Evolutionary conservation across 2,113 vertebrate genomes (phyloP).

Genomic region (Coptodon bakossiorum): DNA sequence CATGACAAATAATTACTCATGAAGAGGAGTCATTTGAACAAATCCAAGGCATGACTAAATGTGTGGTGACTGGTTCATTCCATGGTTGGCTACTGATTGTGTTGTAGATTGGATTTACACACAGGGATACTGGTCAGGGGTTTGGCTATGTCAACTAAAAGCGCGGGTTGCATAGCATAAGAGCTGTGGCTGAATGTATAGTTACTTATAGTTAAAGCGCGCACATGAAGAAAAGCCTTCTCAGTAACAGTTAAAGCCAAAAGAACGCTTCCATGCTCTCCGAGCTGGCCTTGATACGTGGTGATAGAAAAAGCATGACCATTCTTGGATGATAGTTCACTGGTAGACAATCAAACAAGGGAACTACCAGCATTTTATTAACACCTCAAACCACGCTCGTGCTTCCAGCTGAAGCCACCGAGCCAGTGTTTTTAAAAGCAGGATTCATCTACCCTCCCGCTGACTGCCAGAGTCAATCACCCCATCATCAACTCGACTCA

Average conservation of each 20-base stretch:
- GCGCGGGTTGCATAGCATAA: not conserved
- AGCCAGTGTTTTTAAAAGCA: conserved; percentile 26
- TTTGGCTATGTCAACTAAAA: not conserved
- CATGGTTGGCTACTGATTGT: not conserved
- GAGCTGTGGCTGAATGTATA: not conserved
- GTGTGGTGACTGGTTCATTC: conserved; percentile 13
- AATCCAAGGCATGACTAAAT: conserved; percentile 19
- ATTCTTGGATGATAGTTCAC: not conserved
- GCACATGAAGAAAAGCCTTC: not conserved
- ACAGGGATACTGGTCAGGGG: not conserved
- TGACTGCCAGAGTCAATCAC: conserved; percentile 35
- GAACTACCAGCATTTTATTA: not conserved
- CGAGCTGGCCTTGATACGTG: not conserved
- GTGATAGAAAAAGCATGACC: not conserved
- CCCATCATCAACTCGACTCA: conserved; percentile 26
- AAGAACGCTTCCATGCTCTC: not conserved
- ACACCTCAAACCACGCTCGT: not conserved
- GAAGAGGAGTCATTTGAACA: conserved; percentile 11
- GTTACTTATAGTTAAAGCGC: not conserved
- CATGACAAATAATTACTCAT: conserved; percentile 38
- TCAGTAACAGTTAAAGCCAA: not conserved
- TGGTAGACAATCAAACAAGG: not conserved
- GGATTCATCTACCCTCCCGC: conserved; percentile 13
- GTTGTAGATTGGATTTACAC: not conserved
- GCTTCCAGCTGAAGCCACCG: not conserved